Evolutionary conservation across 1,140 invertebrate genomes (phyloP).

Genomic region (Sitobion miscanthi): DNA sequence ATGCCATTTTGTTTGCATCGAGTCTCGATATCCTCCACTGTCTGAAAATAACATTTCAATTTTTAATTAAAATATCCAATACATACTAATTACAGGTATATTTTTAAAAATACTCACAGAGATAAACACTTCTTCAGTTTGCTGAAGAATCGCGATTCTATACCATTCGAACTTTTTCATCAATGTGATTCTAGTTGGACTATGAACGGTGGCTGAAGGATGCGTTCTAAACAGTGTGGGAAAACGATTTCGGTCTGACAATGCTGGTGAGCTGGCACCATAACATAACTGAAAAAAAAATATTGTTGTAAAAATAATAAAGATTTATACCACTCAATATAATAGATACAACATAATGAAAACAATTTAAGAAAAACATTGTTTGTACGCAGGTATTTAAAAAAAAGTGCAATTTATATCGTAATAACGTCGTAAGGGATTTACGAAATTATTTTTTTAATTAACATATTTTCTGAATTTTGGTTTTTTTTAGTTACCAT

Average conservation of each 20-base stretch:
- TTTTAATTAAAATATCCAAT: background rate
- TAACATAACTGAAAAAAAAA: slow-evolving; percentile 89
- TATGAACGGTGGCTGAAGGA: slow-evolving; percentile 98
- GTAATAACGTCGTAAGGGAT: background rate
- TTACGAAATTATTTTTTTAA: no score
- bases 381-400: background rate
- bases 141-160: slow-evolving; percentile 94
- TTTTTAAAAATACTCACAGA: slow-evolving; percentile 77
- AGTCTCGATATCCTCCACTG: slow-evolving; percentile 95
- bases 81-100: background rate
- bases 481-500: background rate
- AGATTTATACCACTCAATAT: background rate
- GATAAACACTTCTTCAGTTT: slow-evolving; percentile 99
- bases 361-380: background rate
- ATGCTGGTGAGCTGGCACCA: slow-evolving; percentile 95
- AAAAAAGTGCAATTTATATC: background rate
- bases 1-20: slow-evolving; percentile 92
- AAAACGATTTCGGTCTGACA: slow-evolving; percentile 97
- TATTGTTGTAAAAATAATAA: background rate
- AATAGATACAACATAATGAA: background rate
- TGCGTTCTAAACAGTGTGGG: slow-evolving; percentile 98
- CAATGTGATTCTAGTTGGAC: slow-evolving; percentile 95
- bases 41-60: slow-evolving; percentile 67
- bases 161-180: slow-evolving; percentile 98
- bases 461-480: no score